phyloP scores from a whole-genome alignment of 2,888 invertebrate species.

The Dioctria linearis region DNA sequence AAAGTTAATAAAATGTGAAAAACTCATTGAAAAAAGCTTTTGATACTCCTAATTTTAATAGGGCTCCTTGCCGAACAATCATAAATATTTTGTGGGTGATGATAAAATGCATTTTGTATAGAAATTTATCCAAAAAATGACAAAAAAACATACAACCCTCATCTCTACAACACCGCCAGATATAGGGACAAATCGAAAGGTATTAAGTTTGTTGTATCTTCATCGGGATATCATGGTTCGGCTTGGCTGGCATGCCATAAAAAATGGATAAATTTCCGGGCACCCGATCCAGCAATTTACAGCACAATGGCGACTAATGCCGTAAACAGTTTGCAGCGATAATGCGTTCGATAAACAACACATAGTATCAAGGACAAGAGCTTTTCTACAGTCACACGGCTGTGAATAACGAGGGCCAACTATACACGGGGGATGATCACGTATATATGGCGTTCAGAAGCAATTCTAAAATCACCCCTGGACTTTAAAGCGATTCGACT shows the following conservation, averaged over 20 bases:
- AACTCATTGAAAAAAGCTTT: too few species aligned
- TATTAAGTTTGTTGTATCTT: slow-evolving; percentile 11
- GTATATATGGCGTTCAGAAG: background rate
- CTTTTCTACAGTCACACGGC: slow-evolving; percentile 21
- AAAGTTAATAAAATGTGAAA: too few species aligned
- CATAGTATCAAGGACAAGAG: slow-evolving; percentile 41
- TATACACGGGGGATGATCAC: slow-evolving; percentile 4
- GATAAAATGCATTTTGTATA: too few species aligned
- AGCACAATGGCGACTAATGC: slow-evolving; percentile 51
- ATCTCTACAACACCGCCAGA: too few species aligned
- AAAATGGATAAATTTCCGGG: slow-evolving; percentile 54
- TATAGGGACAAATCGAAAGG: slow-evolving; percentile 20
- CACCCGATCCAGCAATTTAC: slow-evolving; percentile 48
- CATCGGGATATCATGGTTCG: slow-evolving; percentile 17
- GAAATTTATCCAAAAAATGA: background rate
- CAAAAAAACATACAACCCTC: background rate
- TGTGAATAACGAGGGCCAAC: slow-evolving; percentile 17
- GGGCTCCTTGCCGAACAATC: too few species aligned
- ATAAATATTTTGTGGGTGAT: too few species aligned
- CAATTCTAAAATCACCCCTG: slow-evolving; percentile 22
- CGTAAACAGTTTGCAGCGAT: slow-evolving; percentile 54
- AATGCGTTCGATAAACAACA: slow-evolving; percentile 54
- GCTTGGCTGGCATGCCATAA: slow-evolving; percentile 45
- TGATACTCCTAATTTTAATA: too few species aligned
- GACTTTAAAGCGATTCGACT: slow-evolving; percentile 47